These are phyloP conservation scores for Leucophenga maculata DNA, from an alignment of 2,888 invertebrate species.

Conservation along the genomic window DNA sequence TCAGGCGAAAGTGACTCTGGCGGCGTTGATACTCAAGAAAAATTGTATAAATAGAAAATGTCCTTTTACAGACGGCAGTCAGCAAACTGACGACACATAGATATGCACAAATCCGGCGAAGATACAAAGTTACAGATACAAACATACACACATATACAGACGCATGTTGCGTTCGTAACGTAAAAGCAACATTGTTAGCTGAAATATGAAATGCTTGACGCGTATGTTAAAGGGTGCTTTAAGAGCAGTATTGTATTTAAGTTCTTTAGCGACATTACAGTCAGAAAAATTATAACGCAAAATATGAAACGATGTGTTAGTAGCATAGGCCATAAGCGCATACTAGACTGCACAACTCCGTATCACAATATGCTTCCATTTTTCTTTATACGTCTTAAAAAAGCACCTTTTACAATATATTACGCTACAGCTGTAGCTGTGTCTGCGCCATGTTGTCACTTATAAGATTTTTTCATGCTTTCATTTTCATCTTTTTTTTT, in stretches of 20 bases:
- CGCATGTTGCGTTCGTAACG: not conserved
- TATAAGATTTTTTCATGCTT: constrained; percentile 5
- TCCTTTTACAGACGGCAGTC: constrained; percentile 42
- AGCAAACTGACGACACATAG: constrained; percentile 41
- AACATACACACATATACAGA: not conserved
- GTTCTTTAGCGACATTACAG: too few species aligned
- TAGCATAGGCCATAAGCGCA: too few species aligned
- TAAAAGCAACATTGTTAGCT: constrained; percentile 15
- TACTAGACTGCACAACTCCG: too few species aligned
- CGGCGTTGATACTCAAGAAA: constrained; percentile 18
- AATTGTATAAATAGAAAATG: constrained; percentile 53
- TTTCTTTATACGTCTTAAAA: too few species aligned
- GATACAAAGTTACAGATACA: not conserved
- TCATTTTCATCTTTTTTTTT: constrained; percentile 6
- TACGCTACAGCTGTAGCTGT: not conserved
- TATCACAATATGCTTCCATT: too few species aligned
- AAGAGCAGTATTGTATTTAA: too few species aligned
- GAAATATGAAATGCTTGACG: constrained; percentile 21
- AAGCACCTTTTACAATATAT: not conserved
- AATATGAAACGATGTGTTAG: too few species aligned
- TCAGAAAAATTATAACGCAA: too few species aligned
- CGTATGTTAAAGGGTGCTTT: not conserved
- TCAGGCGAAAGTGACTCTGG: constrained; percentile 13
- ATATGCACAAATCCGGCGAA: constrained; percentile 44
- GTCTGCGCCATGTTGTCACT: not conserved